Conservation (phyloP, 2,797 vertebrate genomes). For the Tokudaia tokunoshimensis region DNA sequence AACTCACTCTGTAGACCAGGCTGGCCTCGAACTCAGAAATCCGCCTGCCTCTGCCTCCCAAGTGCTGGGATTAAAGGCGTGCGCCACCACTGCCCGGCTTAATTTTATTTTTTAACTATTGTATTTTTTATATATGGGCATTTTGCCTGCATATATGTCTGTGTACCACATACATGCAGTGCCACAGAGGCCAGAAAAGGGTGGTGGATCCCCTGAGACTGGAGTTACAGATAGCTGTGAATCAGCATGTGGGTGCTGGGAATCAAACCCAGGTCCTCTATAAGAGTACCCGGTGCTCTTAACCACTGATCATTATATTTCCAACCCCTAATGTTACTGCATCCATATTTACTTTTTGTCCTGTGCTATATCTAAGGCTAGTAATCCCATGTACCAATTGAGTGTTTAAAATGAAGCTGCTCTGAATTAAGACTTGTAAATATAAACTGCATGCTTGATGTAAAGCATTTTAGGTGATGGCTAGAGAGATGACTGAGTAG, state of each 20-base stretch:
- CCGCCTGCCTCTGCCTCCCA: too few relatives aligned
- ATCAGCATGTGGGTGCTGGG: not conserved
- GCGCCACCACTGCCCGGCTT: too few relatives aligned
- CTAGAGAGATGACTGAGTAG: not conserved
- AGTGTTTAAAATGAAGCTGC: conserved; percentile 22
- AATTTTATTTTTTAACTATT: not conserved
- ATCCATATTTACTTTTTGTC: not conserved
- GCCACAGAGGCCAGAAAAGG: not conserved
- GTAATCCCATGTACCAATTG: not conserved
- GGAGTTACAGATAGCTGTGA: not conserved
- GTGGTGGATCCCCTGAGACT: too few relatives aligned
- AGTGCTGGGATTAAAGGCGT: too few relatives aligned
- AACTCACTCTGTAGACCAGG: too few relatives aligned
- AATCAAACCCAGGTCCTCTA: not conserved
- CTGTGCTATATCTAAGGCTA: not conserved
- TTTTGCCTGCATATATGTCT: not conserved
- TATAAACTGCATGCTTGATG: not conserved
- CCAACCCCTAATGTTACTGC: not conserved
- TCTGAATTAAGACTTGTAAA: not conserved
- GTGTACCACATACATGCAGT: not conserved
- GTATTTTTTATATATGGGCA: not conserved
- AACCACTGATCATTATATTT: not conserved
- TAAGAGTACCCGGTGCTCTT: not conserved
- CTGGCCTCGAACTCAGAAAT: too few relatives aligned
- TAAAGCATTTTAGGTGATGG: not conserved